A percentile compares a stretch with the other conserved stretches of the same genome.
Evolutionary conservation across 92 coral and sea anemone genomes (phyloP).

Genomic region (Desmophyllum pertusum): DNA sequence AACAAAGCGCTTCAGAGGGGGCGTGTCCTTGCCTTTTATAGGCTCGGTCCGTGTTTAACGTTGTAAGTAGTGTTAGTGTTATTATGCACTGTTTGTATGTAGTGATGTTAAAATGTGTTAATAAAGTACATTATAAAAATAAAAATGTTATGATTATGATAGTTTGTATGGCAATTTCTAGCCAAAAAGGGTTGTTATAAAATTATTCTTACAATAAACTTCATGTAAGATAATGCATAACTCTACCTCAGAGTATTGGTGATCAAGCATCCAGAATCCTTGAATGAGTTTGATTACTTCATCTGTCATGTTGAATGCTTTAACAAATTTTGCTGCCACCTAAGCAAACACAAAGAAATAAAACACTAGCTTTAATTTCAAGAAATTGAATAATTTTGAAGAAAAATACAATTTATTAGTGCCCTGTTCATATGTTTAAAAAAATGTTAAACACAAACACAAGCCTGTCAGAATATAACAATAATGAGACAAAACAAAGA

Average conservation of each 20-base stretch:
- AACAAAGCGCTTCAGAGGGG: too few relatives aligned
- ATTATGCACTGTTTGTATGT: too few relatives aligned
- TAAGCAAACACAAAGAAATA: background rate
- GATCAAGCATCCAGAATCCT: slow-evolving; percentile 94
- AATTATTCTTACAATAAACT: background rate
- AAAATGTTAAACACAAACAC: background rate
- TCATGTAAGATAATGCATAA: too few relatives aligned
- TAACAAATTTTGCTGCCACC: slow-evolving; percentile 84
- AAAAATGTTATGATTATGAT: too few relatives aligned
- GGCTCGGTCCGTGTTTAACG: too few relatives aligned
- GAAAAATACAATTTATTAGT: background rate
- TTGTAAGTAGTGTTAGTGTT: too few relatives aligned
- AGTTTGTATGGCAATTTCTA: too few relatives aligned
- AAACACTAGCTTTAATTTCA: background rate
- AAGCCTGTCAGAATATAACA: background rate
- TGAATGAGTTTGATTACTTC: slow-evolving; percentile 75
- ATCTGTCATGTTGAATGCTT: slow-evolving; percentile 78
- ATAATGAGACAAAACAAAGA: background rate
- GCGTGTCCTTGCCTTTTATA: too few relatives aligned
- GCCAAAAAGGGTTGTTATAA: background rate
- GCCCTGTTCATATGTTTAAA: background rate
- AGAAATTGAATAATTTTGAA: too few relatives aligned
- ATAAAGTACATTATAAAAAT: too few relatives aligned
- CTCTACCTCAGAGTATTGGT: slow-evolving; percentile 87
- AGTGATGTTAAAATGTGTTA: too few relatives aligned